Percentiles rank a stretch among this genome's conserved stretches.
Conservation (phyloP, 2,113 vertebrate genomes). For the Crotalus viridis region DNA sequence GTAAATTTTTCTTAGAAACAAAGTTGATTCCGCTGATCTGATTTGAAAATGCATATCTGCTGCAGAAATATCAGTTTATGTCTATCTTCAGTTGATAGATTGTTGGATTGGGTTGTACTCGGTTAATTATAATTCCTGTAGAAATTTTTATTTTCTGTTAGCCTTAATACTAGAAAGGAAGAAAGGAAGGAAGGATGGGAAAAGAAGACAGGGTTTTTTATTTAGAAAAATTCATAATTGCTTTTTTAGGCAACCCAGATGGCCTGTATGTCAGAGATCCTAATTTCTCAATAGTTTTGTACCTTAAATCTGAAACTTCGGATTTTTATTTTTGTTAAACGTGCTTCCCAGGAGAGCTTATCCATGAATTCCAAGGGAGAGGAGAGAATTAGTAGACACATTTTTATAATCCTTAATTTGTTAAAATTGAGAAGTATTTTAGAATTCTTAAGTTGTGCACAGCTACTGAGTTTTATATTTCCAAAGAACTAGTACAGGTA, state of each 20-base stretch:
- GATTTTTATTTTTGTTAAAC: not conserved
- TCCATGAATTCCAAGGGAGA: not conserved
- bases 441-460: too few relatives aligned
- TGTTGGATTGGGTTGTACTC: not conserved
- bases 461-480: not conserved
- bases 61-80: not conserved
- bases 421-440: too few relatives aligned
- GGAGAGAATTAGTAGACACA: not conserved
- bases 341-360: not conserved
- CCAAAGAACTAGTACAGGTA: not conserved
- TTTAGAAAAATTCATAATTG: not conserved
- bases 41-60: too few relatives aligned
- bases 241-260: not conserved
- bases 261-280: not conserved
- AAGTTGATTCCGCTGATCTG: accelerated
- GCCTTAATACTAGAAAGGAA: not conserved
- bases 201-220: not conserved
- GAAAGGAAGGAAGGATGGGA: not conserved
- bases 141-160: not conserved
- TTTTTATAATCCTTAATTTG: not conserved
- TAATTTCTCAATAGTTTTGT: not conserved
- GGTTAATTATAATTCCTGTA: not conserved
- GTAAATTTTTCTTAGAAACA: conserved; percentile 62
- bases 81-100: not conserved
- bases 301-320: not conserved